Conservation (phyloP, 2,797 vertebrate genomes). For the Leptodactylus fallax region DNA sequence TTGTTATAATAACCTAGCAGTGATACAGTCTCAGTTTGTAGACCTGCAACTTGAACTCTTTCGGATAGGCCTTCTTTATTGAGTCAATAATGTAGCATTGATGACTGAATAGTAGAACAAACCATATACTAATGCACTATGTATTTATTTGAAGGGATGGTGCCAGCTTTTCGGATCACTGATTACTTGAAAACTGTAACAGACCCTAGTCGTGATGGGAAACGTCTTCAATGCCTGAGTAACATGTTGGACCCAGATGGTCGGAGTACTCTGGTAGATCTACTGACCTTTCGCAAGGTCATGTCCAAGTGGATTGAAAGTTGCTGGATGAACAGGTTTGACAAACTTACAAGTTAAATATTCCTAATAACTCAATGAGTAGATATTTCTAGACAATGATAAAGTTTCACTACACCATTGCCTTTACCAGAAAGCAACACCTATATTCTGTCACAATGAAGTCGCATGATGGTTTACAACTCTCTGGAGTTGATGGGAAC, state of each 20-base stretch:
- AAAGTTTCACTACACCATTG: neutral
- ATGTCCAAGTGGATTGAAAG: constrained; percentile 74
- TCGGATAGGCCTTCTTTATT: neutral
- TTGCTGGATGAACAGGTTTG: constrained; percentile 72
- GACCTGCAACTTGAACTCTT: neutral
- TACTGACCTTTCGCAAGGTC: constrained; percentile 69
- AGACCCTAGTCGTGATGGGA: constrained; percentile 68
- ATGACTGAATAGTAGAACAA: neutral
- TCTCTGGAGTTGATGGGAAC: no score
- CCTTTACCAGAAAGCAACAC: no score
- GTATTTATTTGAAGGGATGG: constrained; percentile 66
- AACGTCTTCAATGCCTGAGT: constrained; percentile 68
- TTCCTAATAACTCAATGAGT: neutral
- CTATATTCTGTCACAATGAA: no score
- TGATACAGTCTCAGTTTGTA: neutral
- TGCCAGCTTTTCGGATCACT: constrained; percentile 69
- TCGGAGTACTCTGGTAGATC: constrained; percentile 67
- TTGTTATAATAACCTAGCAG: neutral
- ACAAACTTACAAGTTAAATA: no score
- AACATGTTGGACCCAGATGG: constrained; percentile 70
- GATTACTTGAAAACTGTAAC: constrained; percentile 74
- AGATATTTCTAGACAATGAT: neutral
- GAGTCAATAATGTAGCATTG: neutral
- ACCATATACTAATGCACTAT: neutral
- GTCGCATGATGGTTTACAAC: no score